A percentile compares a stretch with the other conserved stretches of the same genome.
Evolutionary conservation across 2,888 invertebrate genomes (phyloP).

Genomic region (Quadriops clusia): DNA sequence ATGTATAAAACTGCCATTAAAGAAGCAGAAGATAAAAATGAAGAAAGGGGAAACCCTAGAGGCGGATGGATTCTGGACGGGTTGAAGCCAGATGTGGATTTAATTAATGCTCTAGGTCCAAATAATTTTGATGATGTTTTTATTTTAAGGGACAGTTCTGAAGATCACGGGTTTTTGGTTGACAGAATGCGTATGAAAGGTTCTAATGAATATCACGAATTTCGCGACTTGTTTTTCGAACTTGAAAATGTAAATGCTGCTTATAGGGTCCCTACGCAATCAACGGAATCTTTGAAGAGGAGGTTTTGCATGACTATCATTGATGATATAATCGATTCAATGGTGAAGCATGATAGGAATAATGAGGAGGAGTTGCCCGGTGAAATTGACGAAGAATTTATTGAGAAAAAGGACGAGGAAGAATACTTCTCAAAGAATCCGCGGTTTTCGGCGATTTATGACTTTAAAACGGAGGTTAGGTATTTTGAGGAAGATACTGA

Average conservation of each 20-base stretch:
- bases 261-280: constrained; percentile 6
- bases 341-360: too few species aligned
- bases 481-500: constrained; percentile 19
- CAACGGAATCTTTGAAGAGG: not conserved
- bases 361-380: too few species aligned
- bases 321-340: too few species aligned
- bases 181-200: constrained; percentile 21
- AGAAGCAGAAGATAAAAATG: constrained; percentile 31
- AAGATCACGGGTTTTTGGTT: constrained; percentile 34
- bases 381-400: constrained; percentile 15
- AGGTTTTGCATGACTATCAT: too few species aligned
- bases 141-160: constrained; percentile 40
- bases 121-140: constrained; percentile 45
- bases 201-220: constrained; percentile 23
- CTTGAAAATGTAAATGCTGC: constrained; percentile 25
- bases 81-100: constrained; percentile 41
- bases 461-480: constrained; percentile 6
- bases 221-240: constrained; percentile 24
- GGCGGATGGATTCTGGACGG: constrained; percentile 52
- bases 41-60: constrained; percentile 26
- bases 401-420: constrained; percentile 7
- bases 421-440: constrained; percentile 2
- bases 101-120: constrained; percentile 38
- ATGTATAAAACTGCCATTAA: constrained; percentile 34
- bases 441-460: constrained; percentile 4